Evolutionary conservation across 2,113 vertebrate genomes (phyloP).

Genomic region (Sphaerodactylus townsendi): DNA sequence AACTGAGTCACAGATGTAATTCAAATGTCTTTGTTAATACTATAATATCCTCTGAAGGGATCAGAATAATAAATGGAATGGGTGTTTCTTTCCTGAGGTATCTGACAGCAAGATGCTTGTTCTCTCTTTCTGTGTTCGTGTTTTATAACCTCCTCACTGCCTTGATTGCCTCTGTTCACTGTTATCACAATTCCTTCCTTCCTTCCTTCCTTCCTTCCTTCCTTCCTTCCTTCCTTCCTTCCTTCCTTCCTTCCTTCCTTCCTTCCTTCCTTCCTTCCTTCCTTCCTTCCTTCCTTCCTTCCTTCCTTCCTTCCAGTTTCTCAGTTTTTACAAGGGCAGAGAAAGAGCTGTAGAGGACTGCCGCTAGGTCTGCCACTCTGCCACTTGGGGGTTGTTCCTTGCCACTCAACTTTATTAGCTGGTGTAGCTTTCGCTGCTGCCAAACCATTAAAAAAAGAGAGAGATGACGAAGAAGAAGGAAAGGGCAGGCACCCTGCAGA

Average conservation of each 20-base stretch:
- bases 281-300: neutral
- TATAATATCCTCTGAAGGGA: neutral
- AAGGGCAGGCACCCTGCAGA: neutral
- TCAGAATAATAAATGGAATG: neutral
- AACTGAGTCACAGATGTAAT: no score
- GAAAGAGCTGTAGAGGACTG: neutral
- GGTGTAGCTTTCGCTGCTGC: neutral
- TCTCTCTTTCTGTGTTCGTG: neutral
- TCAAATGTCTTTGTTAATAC: neutral
- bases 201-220: no score
- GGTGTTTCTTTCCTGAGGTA: neutral
- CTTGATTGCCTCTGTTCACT: slow-evolving; percentile 2
- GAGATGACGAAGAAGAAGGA: neutral
- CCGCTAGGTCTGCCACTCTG: neutral
- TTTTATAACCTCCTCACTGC: slow-evolving; percentile 18
- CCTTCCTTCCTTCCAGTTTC: neutral
- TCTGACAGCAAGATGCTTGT: neutral
- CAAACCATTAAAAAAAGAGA: neutral
- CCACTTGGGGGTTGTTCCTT: neutral
- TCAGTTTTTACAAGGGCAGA: neutral
- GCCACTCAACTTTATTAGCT: neutral
- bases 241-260: neutral
- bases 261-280: neutral
- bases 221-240: neutral
- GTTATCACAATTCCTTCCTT: neutral